Evolutionary conservation across 2,113 vertebrate species (phyloP), one percentile per base, ranked within the genome.

Genomic region (Pelusios castaneus): DNA sequence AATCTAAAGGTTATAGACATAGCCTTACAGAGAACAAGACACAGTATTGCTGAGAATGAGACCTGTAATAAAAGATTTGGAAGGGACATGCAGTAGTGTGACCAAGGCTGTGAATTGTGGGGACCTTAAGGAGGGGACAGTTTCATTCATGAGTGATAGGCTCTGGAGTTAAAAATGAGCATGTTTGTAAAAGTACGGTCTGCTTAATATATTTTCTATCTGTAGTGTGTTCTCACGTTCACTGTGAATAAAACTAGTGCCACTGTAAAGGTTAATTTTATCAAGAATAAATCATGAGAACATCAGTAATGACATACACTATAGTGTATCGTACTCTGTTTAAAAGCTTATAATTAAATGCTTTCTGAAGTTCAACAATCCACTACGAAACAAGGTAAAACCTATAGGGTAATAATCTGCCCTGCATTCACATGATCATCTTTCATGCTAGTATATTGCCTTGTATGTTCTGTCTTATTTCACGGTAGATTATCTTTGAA

Each of bases 391-490:
- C 8, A 82, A 38, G 52, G 6, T 2, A 80, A 70, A 91, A 87
- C 55, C 24, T 88, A 1, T 88, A 38, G 47, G 16, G 34, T 70
- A 38, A 38, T 70, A 70, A 38, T 38, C 73, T 84, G 41, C 76
- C 22, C 16, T 52, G 89, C 3, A 13, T 90, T 34, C 80, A 51
- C 5, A 81, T 91, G 27, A 47, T 85, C 31, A 79, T 2, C 60
- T 89, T 47, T 51, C 56, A 8, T 75, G 10, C 34, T 51, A 2
- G 2, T 79, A 2, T 47, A 76, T 47, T 77, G 56, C 82, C 95
- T 14, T 87, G 1, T 93, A 49, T 88, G 95, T 92, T 96, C 80
- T 38, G 56, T 96, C 76, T 90, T 97, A 83, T 96, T 97, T 93
- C 96, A 85, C 83, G 76, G 21, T 89, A 21, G 73, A 31, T 77